These are phyloP conservation scores for Blastobasis lacticolella DNA, from an alignment of 2,888 invertebrate genomes.

Conservation along the genomic window DNA sequence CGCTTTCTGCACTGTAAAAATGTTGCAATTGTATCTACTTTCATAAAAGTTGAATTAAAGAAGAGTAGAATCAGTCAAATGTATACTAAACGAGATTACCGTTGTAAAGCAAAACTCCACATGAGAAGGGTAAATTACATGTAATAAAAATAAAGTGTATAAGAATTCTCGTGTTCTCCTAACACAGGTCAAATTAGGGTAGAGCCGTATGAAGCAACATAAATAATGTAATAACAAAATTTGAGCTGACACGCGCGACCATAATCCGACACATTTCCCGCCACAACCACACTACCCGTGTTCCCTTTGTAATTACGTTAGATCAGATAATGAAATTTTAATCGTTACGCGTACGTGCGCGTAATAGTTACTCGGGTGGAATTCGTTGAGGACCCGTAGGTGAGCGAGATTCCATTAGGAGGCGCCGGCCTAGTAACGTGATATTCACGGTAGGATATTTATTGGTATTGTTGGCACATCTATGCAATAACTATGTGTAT, in stretches of 20 bases:
- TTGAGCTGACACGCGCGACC: background rate
- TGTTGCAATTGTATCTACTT: background rate
- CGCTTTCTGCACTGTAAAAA: background rate
- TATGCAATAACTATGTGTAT: background rate
- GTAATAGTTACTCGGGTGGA: background rate
- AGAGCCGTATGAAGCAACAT: too few species aligned
- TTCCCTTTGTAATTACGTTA: constrained; percentile 1
- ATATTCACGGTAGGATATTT: constrained; percentile 1
- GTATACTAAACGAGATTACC: too few species aligned
- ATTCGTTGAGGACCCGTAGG: background rate
- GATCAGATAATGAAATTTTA: background rate
- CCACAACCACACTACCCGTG: background rate
- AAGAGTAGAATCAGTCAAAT: too few species aligned
- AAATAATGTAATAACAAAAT: too few species aligned
- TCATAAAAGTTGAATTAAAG: background rate
- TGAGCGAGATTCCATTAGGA: constrained; percentile 2
- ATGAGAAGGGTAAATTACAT: too few species aligned
- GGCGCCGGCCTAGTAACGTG: constrained; percentile 2
- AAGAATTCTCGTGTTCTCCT: too few species aligned
- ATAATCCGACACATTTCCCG: background rate
- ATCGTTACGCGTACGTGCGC: background rate
- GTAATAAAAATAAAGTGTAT: too few species aligned
- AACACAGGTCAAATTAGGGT: too few species aligned
- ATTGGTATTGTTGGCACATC: constrained; percentile 1
- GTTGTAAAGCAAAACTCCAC: too few species aligned